Conservation (phyloP, 2,888 invertebrate genomes). For the Brenthis ino region DNA sequence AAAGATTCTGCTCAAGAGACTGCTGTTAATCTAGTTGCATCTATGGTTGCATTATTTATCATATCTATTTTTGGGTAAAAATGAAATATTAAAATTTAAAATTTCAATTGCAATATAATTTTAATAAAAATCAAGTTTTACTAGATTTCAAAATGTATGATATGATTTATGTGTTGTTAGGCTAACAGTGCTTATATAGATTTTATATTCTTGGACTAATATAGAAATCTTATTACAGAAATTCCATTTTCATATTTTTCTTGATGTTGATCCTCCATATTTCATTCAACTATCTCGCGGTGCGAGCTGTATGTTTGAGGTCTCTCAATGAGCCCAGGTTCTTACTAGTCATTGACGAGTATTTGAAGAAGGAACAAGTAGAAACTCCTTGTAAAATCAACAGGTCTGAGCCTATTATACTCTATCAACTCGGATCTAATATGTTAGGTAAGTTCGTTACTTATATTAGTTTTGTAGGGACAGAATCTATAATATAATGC, state of each 20-base stretch:
- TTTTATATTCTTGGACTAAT: background rate
- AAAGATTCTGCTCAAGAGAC: conserved; percentile 99
- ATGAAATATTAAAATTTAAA: background rate
- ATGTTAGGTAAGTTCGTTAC: conserved; percentile 13
- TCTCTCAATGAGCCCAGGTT: conserved; percentile 92
- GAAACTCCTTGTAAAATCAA: conserved; percentile 86
- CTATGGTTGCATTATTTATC: conserved; percentile 89
- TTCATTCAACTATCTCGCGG: conserved; percentile 93
- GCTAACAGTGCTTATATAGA: no score
- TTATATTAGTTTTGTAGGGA: no score
- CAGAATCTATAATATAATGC: no score
- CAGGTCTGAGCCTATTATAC: conserved; percentile 82
- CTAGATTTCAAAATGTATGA: no score
- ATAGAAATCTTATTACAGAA: conserved; percentile 67
- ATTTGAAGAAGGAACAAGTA: conserved; percentile 83
- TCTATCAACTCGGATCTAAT: conserved; percentile 61
- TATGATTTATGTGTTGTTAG: no score
- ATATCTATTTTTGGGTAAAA: conserved; percentile 84
- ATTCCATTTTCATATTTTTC: conserved; percentile 88
- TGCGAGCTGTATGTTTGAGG: conserved; percentile 89
- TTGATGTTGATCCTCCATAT: conserved; percentile 90
- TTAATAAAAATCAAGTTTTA: no score
- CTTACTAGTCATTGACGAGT: conserved; percentile 86
- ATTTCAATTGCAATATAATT: no score
- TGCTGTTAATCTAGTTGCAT: conserved; percentile 94